Evolutionary conservation across 23 tunicate species (phyloP).

Genomic region (Aplidium turbinatum): DNA sequence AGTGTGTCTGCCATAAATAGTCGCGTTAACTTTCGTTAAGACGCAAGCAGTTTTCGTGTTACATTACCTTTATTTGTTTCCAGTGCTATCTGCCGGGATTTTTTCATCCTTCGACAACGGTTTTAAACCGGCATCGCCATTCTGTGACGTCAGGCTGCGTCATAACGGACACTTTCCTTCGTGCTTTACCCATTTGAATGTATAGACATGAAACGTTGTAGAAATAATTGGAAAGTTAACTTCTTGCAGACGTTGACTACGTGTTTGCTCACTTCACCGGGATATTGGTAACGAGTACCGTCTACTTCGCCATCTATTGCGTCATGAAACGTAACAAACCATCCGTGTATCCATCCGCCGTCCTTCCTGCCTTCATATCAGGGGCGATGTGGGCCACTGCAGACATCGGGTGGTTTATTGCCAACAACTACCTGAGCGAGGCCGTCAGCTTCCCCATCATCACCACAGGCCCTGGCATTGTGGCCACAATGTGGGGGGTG

Average conservation of each 20-base stretch:
- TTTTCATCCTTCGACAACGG: too few species aligned
- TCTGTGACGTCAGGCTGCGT: too few species aligned
- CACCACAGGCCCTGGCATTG: slow-evolving; percentile 90
- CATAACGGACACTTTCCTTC: too few species aligned
- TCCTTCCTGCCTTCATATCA: slow-evolving; percentile 81
- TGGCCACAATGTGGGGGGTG: slow-evolving; percentile 94
- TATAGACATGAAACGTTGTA: too few species aligned
- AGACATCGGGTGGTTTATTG: slow-evolving; percentile 88
- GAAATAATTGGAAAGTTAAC: not conserved
- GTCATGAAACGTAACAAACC: slow-evolving; percentile 56
- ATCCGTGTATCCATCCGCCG: slow-evolving; percentile 67
- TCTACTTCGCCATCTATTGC: slow-evolving; percentile 59
- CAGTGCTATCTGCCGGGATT: too few species aligned
- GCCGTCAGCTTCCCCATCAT: slow-evolving; percentile 95
- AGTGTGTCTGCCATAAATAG: too few species aligned
- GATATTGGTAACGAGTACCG: slow-evolving; percentile 42
- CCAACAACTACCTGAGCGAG: slow-evolving; percentile 75
- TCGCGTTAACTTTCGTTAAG: too few species aligned
- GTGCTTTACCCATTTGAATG: too few species aligned
- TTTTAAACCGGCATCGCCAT: too few species aligned
- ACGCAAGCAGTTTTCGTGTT: too few species aligned
- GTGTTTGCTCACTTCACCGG: slow-evolving; percentile 83
- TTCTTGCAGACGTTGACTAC: slow-evolving; percentile 52
- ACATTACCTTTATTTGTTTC: too few species aligned
- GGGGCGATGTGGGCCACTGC: slow-evolving; percentile 97